Conservation (phyloP, 2,888 invertebrate genomes). For the Halictus ligatus region DNA sequence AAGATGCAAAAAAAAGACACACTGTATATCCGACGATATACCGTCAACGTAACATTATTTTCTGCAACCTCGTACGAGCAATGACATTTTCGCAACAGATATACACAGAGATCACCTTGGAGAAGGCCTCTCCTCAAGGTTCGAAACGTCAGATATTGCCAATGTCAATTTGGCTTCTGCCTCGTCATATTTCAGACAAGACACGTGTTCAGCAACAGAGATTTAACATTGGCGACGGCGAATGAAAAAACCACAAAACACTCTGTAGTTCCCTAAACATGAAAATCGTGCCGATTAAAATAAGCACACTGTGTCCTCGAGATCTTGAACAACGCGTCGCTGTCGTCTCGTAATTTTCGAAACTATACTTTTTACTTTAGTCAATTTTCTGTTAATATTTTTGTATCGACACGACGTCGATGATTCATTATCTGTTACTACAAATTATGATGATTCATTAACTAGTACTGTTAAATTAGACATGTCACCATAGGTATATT, state of each 20-base stretch:
- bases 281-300: background rate
- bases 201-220: background rate
- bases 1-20: background rate
- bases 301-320: background rate
- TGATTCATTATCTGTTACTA: no score
- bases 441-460: no score
- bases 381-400: background rate
- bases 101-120: constrained; percentile 52
- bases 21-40: background rate
- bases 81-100: constrained; percentile 63
- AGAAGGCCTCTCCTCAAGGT: constrained; percentile 58
- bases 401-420: no score
- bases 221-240: background rate
- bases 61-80: constrained; percentile 44
- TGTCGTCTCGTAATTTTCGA: background rate
- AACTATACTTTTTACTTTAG: background rate
- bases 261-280: constrained; percentile 19
- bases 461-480: background rate
- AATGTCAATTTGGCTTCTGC: constrained; percentile 62
- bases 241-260: constrained; percentile 1
- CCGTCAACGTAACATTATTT: constrained; percentile 27
- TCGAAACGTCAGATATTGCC: constrained; percentile 59
- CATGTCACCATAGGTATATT: background rate
- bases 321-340: background rate
- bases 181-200: constrained; percentile 33